Evolutionary conservation across 2,888 invertebrate genomes (phyloP).

Genomic region (Chesias legatella): DNA sequence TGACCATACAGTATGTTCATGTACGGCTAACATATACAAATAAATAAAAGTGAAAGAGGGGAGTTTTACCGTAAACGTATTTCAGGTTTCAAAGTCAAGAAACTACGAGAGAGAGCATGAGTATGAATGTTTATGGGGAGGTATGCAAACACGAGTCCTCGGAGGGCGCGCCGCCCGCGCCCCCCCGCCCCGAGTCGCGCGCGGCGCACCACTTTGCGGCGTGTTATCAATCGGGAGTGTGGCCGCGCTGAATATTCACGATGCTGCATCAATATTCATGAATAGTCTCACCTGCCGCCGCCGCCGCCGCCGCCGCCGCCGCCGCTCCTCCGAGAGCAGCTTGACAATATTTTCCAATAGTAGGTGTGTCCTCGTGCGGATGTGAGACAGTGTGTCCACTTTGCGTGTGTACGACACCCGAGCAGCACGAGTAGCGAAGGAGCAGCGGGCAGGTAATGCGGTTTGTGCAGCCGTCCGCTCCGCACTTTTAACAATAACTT

Average conservation of each 20-base stretch:
- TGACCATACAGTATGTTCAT: too few relatives aligned
- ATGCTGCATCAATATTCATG: slow-evolving; percentile 65
- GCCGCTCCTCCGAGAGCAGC: slow-evolving; percentile 12
- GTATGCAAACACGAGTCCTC: too few relatives aligned
- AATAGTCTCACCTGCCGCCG: slow-evolving; percentile 32
- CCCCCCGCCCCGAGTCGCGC: background rate
- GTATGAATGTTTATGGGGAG: background rate
- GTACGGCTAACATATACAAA: too few relatives aligned
- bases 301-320: slow-evolving; percentile 23
- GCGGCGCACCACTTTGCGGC: slow-evolving; percentile 38
- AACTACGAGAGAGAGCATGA: background rate
- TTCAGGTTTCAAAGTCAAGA: too few relatives aligned
- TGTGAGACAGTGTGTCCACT: too few relatives aligned
- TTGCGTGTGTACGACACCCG: too few relatives aligned
- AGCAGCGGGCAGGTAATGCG: background rate
- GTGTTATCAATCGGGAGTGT: slow-evolving; percentile 64
- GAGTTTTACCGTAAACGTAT: too few relatives aligned
- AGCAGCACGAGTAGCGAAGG: background rate
- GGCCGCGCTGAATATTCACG: slow-evolving; percentile 64
- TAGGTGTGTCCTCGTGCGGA: too few relatives aligned
- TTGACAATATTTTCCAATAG: slow-evolving; percentile 30
- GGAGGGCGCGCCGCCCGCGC: slow-evolving; percentile 20
- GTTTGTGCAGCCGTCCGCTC: slow-evolving; percentile 8
- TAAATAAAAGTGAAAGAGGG: too few relatives aligned
- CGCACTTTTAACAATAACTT: slow-evolving; percentile 18